Base-by-base conservation (phyloP, 1,140 invertebrate species). In the Drosophila sp. region DNA sequence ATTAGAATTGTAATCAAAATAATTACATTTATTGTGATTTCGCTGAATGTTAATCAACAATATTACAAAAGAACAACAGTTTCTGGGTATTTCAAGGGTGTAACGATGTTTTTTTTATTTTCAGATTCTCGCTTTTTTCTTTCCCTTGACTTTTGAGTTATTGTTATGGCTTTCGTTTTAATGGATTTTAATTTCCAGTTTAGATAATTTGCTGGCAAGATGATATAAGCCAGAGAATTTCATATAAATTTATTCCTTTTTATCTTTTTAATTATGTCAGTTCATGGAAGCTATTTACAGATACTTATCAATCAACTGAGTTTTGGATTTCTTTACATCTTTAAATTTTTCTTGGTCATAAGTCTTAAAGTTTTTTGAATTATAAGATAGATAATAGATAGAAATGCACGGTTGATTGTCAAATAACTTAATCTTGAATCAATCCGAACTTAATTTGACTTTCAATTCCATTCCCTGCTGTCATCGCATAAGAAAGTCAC, bases 1-100 rank as follows among this genome's bases (percentile, higher is more conserved):
- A 56, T 79, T 83, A 79, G 80, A 83, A 79, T 79, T 72, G 80
- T 83, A 83, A 84, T 80, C 77, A 77, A 80, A 84, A 76, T 84
- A 83, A 83, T 83, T 79, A 79, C 76, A 72, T 83, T 83, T 79
- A 83, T 83, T 82, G 64, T 65, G 75, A 82, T 82, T 82, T 63
- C 29, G 34, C 62, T 70, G 79, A 67, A 79, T 70, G 67, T 74
- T 83, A 82, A 78, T 83, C 80, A 84, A 78, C 61, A 27, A 65
- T 25, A 63, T 57, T 41, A 57, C 51, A 57, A 67, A 32, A 29
- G 36, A 11, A 38, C 41, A n/a, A n/a, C n/a, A n/a, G n/a, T n/a
- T n/a, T n/a, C n/a, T 25, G 11, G 29, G 4, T 0, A 32, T 13
- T 25, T 18, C 25, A 45, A 58, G 59, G 21, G 11, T 27, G 16